A percentile compares a stretch with the other conserved stretches of the same genome.
Evolutionary conservation across 2,797 vertebrate species (phyloP).

Genomic region (Fratercula arctica): DNA sequence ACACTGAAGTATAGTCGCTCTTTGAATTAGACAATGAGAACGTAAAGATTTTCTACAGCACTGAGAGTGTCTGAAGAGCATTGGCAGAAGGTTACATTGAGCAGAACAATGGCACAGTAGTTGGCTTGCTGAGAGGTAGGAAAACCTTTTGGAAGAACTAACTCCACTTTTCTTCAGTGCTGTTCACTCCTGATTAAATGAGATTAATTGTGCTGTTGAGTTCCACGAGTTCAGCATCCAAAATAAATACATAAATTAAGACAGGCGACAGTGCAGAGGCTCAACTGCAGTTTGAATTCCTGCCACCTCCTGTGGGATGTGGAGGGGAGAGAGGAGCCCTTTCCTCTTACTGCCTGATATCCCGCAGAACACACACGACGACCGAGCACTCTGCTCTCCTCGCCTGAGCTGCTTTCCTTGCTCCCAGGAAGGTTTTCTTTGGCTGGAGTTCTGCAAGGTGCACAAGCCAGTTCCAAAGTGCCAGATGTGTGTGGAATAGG

Average conservation of each 20-base stretch:
- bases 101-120: slow-evolving; percentile 48
- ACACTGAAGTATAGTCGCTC: neutral
- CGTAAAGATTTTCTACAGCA: slow-evolving; percentile 24
- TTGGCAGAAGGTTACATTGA: slow-evolving; percentile 35
- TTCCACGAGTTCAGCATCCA: slow-evolving; percentile 37
- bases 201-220: slow-evolving; percentile 63
- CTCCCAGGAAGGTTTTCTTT: slow-evolving; percentile 58
- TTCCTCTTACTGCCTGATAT: neutral
- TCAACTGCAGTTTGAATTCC: slow-evolving; percentile 25
- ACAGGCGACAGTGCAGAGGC: neutral
- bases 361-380: neutral
- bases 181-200: slow-evolving; percentile 27
- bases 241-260: slow-evolving; percentile 71
- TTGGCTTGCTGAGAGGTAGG: slow-evolving; percentile 49
- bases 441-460: slow-evolving; percentile 60
- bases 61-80: slow-evolving; percentile 32
- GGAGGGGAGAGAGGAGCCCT: neutral
- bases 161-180: slow-evolving; percentile 31
- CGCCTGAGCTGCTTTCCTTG: neutral
- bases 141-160: slow-evolving; percentile 47
- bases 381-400: fast-evolving
- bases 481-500: slow-evolving; percentile 63
- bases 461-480: slow-evolving; percentile 36
- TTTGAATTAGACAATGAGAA: slow-evolving; percentile 46
- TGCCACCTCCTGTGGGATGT: neutral